Evolutionary conservation across 92 coral and sea anemone genomes (phyloP).

Genomic region (Palythoa caribaeorum): DNA sequence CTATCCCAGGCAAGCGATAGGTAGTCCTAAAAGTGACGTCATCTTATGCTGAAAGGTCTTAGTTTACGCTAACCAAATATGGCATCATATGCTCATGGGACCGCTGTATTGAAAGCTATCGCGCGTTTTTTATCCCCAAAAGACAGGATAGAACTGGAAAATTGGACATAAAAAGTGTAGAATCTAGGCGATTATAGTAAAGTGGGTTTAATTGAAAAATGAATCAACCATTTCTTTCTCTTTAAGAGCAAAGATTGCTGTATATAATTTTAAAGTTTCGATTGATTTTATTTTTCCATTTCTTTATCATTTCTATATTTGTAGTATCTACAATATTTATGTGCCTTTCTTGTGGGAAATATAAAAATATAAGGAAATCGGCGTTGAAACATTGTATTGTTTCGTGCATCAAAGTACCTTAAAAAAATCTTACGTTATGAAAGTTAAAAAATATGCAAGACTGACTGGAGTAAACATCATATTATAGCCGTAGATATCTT

Average conservation of each 20-base stretch:
- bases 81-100: neutral
- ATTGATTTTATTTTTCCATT: neutral
- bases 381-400: neutral
- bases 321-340: neutral
- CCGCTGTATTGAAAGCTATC: neutral
- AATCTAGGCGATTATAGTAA: neutral
- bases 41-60: conserved; percentile 3
- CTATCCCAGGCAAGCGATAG: conserved; percentile 7
- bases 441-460: neutral
- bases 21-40: conserved; percentile 12
- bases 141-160: neutral
- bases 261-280: neutral
- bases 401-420: neutral
- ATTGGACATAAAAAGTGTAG: neutral
- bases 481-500: neutral
- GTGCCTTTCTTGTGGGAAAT: neutral
- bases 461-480: neutral
- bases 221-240: neutral
- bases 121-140: neutral
- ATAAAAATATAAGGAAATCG: neutral
- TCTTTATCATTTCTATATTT: neutral
- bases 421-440: neutral
- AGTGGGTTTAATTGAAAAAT: neutral
- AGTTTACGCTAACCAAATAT: neutral
- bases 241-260: neutral